Evolutionary conservation across 2,797 vertebrate genomes (phyloP), one percentile per base, ranked within the genome.

Genomic region (Clarias fuscus): DNA sequence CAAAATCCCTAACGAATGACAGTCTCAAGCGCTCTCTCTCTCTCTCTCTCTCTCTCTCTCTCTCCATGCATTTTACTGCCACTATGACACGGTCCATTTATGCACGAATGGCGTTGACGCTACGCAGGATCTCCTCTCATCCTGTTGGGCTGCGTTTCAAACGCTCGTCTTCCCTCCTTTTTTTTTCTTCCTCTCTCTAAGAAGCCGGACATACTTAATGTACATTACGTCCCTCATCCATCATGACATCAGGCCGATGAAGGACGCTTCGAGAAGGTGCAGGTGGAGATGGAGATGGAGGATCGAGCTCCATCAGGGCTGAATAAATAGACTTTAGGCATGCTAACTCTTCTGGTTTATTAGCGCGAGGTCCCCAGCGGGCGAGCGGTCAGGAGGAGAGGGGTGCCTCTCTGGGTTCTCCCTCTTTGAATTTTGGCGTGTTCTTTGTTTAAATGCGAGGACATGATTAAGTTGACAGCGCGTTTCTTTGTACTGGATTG

Each of bases 111-210:
- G 94, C 93, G 95, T 91, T 96, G 96, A 97, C 95, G 92, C 93
- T 97, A 95, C 95, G 93, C 96, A 98, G 97, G 95, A 96, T 95
- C 94, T 87, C 92, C 91, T 95, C 96, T 96, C 95, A 96, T 96
- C 95, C 96, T 97, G 95, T 93, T 94, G 95, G 94, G 96, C 95
- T 94, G 93, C 93, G 94, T 93, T 96, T 95, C 88, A 90, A 89
- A 95, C 93, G 92, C 77, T 90, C 78, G 68, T 88, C 78, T 82
- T 88, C 70, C 67, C 71, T 83, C 70, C 84, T 33, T 56, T 70
- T 65, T 87, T 85, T 70, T 76, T 85, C 58, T 82, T 73, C 79
- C 58, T 56, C 81, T 95, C 95, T 95, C 91, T 92, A 91, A 94
- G 91, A 89, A 95, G 94, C 96, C 95, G 95, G 92, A 96, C 94